Evolutionary conservation across 2,888 invertebrate species (phyloP), one percentile per base, ranked within the genome.

Genomic region (Meganola albula): DNA sequence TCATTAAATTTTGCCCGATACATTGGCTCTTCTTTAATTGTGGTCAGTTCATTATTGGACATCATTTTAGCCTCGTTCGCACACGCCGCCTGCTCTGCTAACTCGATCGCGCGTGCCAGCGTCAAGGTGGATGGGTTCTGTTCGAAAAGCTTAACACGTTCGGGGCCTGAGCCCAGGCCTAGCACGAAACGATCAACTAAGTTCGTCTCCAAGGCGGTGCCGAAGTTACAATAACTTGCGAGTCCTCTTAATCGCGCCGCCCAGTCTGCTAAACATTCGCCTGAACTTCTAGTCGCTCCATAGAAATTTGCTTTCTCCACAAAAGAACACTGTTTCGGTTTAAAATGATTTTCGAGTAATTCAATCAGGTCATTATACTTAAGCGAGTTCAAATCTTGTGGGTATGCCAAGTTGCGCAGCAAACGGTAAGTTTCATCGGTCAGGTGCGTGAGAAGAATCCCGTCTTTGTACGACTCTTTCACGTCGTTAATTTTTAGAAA

Each of bases 181-280:
- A 20, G 20, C 8, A 20, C 20, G 10, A 26, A 26, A 26, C 26
- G 16, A 26, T 53, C 49, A n/a, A 23, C 28, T 1, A 49, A 23
- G n/a, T 16, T 24, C 24, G 34, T 37, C 13, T 46, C 44, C 10
- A 50, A 22, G 8, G 40, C 43, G 11, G 32, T 18, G 22, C 44
- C 48, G 37, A 48, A 44, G 6, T 43, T 32, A 26, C 47, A 44
- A 21, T 40, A 33, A 13, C 31, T 43, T 9, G 26, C 26, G 9
- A 26, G 16, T 9, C 26, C 26, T 10, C 20, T 13, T 16, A 26
- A 9, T 8, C 26, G 26, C 9, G 26, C 26, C 16, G 26, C 16
- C 26, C 26, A 26, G 8, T 26, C 26, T 26, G 16, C 26, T 9
- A 26, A 14, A 3, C 6, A 2, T 10, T 14, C 20, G 20, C 20